A percentile compares a stretch with the other conserved stretches of the same genome.
Conservation (phyloP, 2,113 vertebrate species). For the Corythornis vintsioides region DNA sequence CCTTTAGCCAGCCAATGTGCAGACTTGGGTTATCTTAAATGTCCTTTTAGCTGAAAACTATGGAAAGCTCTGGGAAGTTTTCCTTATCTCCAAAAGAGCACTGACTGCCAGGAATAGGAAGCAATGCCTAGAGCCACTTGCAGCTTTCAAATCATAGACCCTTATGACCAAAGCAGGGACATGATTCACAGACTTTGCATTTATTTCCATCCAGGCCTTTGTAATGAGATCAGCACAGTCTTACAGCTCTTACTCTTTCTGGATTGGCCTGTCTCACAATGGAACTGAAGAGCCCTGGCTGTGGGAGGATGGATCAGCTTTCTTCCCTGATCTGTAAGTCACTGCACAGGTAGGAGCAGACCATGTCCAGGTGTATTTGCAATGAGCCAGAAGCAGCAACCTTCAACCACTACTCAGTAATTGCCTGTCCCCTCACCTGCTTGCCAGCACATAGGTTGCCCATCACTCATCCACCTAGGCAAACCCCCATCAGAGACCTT, state of each 20-base stretch:
- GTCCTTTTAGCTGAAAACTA: background rate
- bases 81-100: background rate
- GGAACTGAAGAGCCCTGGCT: background rate
- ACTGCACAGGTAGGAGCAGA: background rate
- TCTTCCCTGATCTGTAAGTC: conserved; percentile 59
- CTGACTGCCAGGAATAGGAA: background rate
- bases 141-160: background rate
- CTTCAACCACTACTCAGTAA: background rate
- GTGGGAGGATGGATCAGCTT: conserved; percentile 61
- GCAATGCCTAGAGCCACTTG: background rate
- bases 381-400: background rate
- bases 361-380: background rate
- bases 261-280: conserved; percentile 38
- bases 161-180: background rate
- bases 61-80: background rate
- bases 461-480: background rate
- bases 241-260: conserved; percentile 35
- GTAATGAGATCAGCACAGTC: background rate
- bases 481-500: background rate
- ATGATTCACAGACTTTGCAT: background rate
- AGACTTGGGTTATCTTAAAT: background rate
- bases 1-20: background rate
- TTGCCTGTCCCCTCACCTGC: rapidly evolving
- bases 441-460: background rate
- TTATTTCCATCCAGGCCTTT: conserved; percentile 47